Evolutionary conservation across 35 echinoderm and acorn worm species (phyloP), one percentile per base, ranked within the genome.

Genomic region (Ptychodera flava): DNA sequence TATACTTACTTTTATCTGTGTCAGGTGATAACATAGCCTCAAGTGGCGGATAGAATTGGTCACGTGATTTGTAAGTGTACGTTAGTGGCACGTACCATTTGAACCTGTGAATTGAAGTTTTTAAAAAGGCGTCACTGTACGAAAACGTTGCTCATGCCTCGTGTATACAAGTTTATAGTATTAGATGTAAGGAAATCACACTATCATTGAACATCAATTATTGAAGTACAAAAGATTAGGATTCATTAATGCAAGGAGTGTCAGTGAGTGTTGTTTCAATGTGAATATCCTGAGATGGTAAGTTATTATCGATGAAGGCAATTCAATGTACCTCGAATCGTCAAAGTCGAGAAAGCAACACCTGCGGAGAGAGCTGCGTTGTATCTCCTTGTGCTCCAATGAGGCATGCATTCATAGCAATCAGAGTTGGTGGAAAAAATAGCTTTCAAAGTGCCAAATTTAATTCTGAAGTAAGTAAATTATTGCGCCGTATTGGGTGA

Each of bases 41-140:
- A 64, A 64, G 45, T 6, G 45, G 45, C 22, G 6, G 45, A 64
- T 64, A 64, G 22, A 64, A 12, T 64, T 64, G 45, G 22, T 64
- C 22, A 12, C 45, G 45, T 38, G 52, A 30, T 31, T 91, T 16
- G 31, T 97, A 89, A 15, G 94, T 89, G 83, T 91, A 82, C 0
- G 92, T 90, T n/a, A 97, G 77, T 29, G 90, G 89, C 16, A 84
- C 76, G 89, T 97, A 91, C 94, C 94, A 97, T 30, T 93, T 78
- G 37, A 93, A 97, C 16, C 94, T 97, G 36, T 91, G 22, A 64
- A 6, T 12, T 64, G 6, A 64, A 64, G n/a, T n/a, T n/a, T n/a
- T n/a, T n/a, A n/a, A n/a, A n/a, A n/a, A n/a, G n/a, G n/a, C n/a
- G n/a, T n/a, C n/a, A n/a, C n/a, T n/a, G n/a, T n/a, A n/a, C n/a